Evolutionary conservation across 2,797 vertebrate species (phyloP).

Genomic region (Stomatorhinus walkeri): DNA sequence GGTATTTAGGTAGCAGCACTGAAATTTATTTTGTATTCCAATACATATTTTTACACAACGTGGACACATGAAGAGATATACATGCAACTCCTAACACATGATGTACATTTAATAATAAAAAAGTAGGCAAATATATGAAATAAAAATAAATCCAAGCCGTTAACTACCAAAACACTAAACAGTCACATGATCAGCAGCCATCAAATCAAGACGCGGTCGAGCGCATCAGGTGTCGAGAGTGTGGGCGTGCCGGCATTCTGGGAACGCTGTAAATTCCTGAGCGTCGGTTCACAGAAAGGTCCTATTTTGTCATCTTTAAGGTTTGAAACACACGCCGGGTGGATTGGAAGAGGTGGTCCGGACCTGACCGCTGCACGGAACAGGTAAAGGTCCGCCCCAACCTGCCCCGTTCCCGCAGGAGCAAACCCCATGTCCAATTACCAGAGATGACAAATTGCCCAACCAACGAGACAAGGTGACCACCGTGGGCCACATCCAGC

Average conservation of each 20-base stretch:
- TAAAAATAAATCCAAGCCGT: not conserved
- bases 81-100: constrained; percentile 14
- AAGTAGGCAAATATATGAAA: not conserved
- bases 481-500: not conserved
- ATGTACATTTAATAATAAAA: not conserved
- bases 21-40: constrained; percentile 12
- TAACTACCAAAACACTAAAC: not conserved
- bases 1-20: constrained; percentile 49
- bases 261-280: not conserved
- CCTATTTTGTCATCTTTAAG: not conserved
- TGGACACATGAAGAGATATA: constrained; percentile 15
- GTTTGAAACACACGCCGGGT: not conserved
- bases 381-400: not conserved
- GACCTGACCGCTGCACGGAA: not conserved
- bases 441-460: not conserved
- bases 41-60: constrained; percentile 8
- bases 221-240: not conserved
- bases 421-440: not conserved
- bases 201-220: not conserved
- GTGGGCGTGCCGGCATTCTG: not conserved
- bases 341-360: not conserved
- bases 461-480: not conserved
- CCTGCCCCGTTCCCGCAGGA: not conserved
- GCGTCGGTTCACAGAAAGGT: not conserved
- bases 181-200: not conserved